phyloP scores from a whole-genome alignment of 2,113 vertebrate genomes.

The Vidua macroura region DNA sequence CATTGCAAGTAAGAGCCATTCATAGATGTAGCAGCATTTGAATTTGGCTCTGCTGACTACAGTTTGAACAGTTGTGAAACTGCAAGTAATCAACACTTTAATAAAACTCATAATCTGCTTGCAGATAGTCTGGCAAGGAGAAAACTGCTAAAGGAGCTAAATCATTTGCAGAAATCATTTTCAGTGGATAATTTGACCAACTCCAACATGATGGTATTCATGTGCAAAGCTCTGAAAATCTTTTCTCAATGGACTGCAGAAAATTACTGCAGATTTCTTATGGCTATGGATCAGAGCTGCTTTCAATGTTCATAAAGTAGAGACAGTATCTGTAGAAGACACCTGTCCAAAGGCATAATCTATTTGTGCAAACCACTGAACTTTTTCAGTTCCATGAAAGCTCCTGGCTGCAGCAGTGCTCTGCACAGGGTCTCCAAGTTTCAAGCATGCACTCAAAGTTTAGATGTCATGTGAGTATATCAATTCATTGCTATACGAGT shows the following conservation, averaged over 20 bases:
- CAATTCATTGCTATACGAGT: background rate
- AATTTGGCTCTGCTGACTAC: background rate
- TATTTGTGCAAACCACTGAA: background rate
- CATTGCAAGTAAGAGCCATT: background rate
- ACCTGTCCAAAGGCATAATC: background rate
- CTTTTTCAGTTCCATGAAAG: background rate
- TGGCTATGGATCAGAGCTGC: background rate
- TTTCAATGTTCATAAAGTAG: background rate
- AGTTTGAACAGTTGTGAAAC: constrained; percentile 40
- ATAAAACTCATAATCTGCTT: constrained; percentile 37
- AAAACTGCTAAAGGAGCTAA: constrained; percentile 28
- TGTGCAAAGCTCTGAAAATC: constrained; percentile 21
- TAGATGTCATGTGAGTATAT: background rate
- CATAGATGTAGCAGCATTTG: background rate
- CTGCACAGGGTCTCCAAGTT: background rate
- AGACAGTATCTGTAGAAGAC: background rate
- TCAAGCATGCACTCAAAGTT: background rate
- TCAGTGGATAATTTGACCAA: constrained; percentile 27
- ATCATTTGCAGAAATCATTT: constrained; percentile 30
- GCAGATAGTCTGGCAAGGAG: constrained; percentile 34
- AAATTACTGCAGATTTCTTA: background rate
- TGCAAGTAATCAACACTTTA: constrained; percentile 55
- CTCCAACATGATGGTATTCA: background rate
- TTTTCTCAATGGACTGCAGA: background rate
- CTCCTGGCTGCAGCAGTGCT: background rate